Evolutionary conservation across 2,113 vertebrate genomes (phyloP), one percentile per base, ranked within the genome.

Genomic region (Nipponia nippon): DNA sequence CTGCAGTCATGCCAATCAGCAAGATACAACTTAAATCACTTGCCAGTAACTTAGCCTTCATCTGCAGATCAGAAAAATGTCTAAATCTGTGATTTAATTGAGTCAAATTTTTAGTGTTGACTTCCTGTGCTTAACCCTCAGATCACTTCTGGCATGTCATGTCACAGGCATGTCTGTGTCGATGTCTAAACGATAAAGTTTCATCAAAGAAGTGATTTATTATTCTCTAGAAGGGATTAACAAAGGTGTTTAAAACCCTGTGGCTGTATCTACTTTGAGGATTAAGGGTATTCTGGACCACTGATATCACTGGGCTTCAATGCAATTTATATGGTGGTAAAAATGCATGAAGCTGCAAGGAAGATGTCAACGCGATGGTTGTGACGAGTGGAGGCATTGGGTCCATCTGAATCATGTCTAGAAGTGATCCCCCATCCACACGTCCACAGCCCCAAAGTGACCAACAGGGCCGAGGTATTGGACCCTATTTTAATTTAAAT

Each of bases 241-340:
- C 69, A 92, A 59, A 95, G 76, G 86, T 87, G 88, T 88, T 95
- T 93, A 75, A 92, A 80, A 73, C n/a, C 77, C 29, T 15, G 62
- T 63, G 82, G 49, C 50, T 70, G 58, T 86, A 77, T 80, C 73
- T 93, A 36, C 83, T 87, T 46, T 29, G 52, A 81, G 86, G 85
- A 95, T 93, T 73, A 81, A 69, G 55, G 67, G 93, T 76, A 70
- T 78, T 95, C 92, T 21, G 72, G 63, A 81, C 30, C 38, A 52
- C 63, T 53, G 85, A 86, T 78, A 75, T 89, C 86, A 70, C 44
- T n/a, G 30, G 67, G 34, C 55, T 86, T 56, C 55, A 25, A 2
- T 38, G 77, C 47, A 46, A 16, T 81, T 89, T 73, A 27, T 66
- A 42, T 10, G 19, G n/a, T 50, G 67, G 59, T 14, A 58, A 63